Conservation (phyloP, 2,888 invertebrate species). For the Limnephilus lunatus region DNA sequence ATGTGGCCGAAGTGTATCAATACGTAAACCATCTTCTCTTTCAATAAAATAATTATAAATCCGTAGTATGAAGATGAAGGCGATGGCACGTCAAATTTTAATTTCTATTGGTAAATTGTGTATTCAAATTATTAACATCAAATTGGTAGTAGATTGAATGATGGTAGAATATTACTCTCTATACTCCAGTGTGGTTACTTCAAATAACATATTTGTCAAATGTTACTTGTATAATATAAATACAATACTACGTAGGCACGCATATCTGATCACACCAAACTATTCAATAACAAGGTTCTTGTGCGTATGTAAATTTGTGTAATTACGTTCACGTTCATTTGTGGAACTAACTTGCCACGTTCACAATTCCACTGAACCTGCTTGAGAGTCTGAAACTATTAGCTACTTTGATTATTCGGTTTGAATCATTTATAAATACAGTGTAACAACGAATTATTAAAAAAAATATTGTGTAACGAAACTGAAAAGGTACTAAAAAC, state of each 20-base stretch:
- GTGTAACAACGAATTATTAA: not conserved
- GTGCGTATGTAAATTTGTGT: not conserved
- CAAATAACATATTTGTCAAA: not conserved
- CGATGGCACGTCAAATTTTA: not conserved
- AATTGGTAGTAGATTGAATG: no score
- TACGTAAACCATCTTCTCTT: no score
- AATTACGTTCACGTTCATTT: not conserved
- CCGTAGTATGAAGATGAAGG: not conserved
- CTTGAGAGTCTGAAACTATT: not conserved
- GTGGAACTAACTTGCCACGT: not conserved
- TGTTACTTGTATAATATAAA: not conserved
- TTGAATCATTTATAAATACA: not conserved
- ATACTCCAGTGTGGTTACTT: not conserved
- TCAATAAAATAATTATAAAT: no score
- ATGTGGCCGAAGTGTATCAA: no score
- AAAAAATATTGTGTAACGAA: not conserved
- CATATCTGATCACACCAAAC: not conserved
- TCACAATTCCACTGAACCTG: not conserved
- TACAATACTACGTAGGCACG: not conserved
- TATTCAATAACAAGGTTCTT: not conserved
- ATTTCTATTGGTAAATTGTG: not conserved
- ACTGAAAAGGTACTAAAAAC: not conserved
- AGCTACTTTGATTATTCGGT: not conserved
- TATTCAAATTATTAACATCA: no score
- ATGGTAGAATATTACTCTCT: not conserved